Base-by-base conservation (phyloP, 2,888 invertebrate genomes). In the Eupithecia tripunctaria region DNA sequence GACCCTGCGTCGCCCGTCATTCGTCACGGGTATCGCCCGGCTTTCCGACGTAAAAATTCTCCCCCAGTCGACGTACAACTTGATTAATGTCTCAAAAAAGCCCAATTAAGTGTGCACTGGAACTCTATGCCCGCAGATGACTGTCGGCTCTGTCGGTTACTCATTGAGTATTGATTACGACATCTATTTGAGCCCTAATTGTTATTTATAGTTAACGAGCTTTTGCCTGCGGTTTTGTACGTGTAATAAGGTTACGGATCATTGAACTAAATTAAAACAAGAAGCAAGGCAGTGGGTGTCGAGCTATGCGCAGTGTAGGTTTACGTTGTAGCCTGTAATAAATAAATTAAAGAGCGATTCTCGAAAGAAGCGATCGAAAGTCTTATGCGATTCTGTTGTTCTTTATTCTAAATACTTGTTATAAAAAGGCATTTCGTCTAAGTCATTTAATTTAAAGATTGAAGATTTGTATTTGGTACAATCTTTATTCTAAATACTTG, bases 61-160 rank as follows among this genome's bases (percentile, higher is more conserved):
- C 90, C 91, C 91, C 87, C 86, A 83, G 84, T 86, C 87, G 87
- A 67, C 74, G 70, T 85, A 85, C 84, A 87, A 88, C 89, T 92
- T 93, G 93, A 94, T 94, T 92, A 93, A 94, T 94, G 93, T 89
- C 90, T 88, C 86, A 92, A 93, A 91, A 79, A 93, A 93, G 87
- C 89, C 92, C 93, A 92, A 93, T 94, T 94, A 93, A 92, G 90
- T 86, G 82, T 84, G 85, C 86, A 86, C 84, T 84, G 86, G 85
- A 88, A 88, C 86, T 90, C 89, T 86, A 88, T 81, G 82, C 89
- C 89, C 89, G 88, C 78, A 80, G 77, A 78, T 76, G 77, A 77
- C 77, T 76, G 79, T 51, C 47, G 47, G 47, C 10, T 76, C 43
- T n/a, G 43, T n/a, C 78, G 72, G 72, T 77, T 76, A 76, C 76